phyloP scores from a whole-genome alignment of 1,140 invertebrate species.

The Andrena cerasifolii region DNA sequence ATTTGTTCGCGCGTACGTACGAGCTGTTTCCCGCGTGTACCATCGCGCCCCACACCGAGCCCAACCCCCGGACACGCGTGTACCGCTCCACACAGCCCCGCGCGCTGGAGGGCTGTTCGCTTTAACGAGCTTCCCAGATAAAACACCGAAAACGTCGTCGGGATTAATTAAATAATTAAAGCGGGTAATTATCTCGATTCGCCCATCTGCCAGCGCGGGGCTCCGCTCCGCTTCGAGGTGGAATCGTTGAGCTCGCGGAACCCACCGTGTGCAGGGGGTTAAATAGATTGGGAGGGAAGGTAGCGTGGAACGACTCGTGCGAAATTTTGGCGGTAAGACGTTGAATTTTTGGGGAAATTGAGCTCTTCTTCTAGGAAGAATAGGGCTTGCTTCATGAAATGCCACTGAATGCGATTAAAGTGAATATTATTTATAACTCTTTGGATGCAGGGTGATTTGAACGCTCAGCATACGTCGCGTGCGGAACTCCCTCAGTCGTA shows the following conservation, averaged over 20 bases:
- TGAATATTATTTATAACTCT: no score
- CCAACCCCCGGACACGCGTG: background rate
- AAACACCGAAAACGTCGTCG: slow-evolving; percentile 75
- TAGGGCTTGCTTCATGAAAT: no score
- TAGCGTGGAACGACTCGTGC: slow-evolving; percentile 10
- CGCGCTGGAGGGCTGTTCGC: slow-evolving; percentile 9
- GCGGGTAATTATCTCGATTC: slow-evolving; percentile 74
- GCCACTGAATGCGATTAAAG: no score
- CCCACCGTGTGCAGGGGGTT: background rate
- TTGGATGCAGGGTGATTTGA: no score
- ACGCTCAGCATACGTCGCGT: no score
- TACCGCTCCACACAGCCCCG: background rate
- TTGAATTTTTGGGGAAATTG: no score
- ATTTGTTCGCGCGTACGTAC: slow-evolving; percentile 41
- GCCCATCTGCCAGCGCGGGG: slow-evolving; percentile 30
- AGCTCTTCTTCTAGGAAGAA: no score
- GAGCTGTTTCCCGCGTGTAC: slow-evolving; percentile 11
- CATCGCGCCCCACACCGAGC: background rate
- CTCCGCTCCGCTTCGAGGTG: slow-evolving; percentile 8
- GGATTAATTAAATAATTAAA: slow-evolving; percentile 81
- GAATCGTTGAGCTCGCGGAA: slow-evolving; percentile 26
- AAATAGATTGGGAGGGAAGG: background rate
- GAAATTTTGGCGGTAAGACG: no score
- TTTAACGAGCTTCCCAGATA: slow-evolving; percentile 79
- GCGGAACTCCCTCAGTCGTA: no score